Base-by-base conservation (phyloP, 2,888 invertebrate genomes). In the Eupeodes latifasciatus region DNA sequence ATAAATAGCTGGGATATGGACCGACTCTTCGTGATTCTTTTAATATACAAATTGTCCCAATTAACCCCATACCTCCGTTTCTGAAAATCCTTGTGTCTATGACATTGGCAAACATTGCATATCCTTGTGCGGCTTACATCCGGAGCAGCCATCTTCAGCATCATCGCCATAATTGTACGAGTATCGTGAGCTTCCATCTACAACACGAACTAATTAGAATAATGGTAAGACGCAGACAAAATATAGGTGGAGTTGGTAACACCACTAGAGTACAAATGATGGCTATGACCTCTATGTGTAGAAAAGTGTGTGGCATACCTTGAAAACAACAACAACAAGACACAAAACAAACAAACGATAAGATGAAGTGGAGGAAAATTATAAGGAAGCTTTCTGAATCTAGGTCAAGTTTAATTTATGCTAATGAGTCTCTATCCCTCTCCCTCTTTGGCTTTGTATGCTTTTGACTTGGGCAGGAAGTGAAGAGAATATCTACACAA, bases 361-460 rank as follows among this genome's bases (percentile, higher is more conserved):
- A 16, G 36, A 69, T 12, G 11, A 14, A 55, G n/a, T 12, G 11
- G 19, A 55, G n/a, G 16, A 40, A 36, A 51, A 36, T 36, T 69
- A 51, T n/a, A 53, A 16, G 36, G 40, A 55, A 14, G 51, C 34
- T 47, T 6, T 27, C 57, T 27, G 79, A 76, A 87, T 75, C 80
- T 81, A 62, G 84, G 87, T 88, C 84, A 88, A 88, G 87, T 88
- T 84, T 88, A 88, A 84, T 88, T 84, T 88, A 84, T 88, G 87
- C 81, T 88, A 88, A 88, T 84, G 87, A 84, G 76, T 87, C 83
- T 80, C 64, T 67, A 67, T 53, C 64, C 62, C 51, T n/a, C 19
- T 7, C 27, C 27, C 27, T 3, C 27, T 27, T 3, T 53, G n/a
- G 6, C n/a, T 53, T 16, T 16, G 53, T 19, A 10, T 55, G 19